Evolutionary conservation across 2,888 invertebrate genomes (phyloP), one percentile per base, ranked within the genome.

Genomic region (Buathra laborator): DNA sequence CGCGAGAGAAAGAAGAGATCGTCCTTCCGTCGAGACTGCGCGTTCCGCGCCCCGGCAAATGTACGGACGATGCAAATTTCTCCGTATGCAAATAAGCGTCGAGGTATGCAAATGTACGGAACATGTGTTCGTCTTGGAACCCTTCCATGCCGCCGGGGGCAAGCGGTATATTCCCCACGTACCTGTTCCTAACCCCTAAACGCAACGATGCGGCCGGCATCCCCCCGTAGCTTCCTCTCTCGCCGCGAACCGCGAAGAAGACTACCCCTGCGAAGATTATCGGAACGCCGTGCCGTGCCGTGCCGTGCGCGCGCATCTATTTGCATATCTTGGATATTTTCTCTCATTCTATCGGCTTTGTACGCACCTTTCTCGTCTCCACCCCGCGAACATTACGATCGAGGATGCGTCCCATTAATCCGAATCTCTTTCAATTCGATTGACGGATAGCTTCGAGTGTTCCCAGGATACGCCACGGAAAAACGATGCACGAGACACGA

Each of bases 301-400:
- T 1, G 19, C 19, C 19, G 24, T 24, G 24, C 24, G 89, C 80
- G 84, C 82, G 75, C 67, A 71, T 77, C 89, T 89, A 92, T 94
- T 94, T 93, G 93, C 93, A 94, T 93, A 94, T 93, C 93, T 93
- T 92, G 93, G 93, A 93, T 93, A 92, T 93, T 93, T 94, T 93
- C 93, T 93, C 93, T 92, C 93, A 93, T 93, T 94, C 93, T 94
- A 92, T 93, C 90, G 90, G 88, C 78, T 88, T 72, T 75, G 85
- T 83, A 74, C 80, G 86, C 37, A 37, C 37, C 37, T 37, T 9
- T 5, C 88, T 87, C 76, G 46, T 53, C 24, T 24, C 24, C 24
- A 24, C 24, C 24, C 24, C 24, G 24, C 89, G 86, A 87, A 80
- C 88, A 90, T 90, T 89, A 89, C 89, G 90, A 92, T 92, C 90